Evolutionary conservation across 2,797 vertebrate species (phyloP).

Genomic region (Silurus aristotelis): DNA sequence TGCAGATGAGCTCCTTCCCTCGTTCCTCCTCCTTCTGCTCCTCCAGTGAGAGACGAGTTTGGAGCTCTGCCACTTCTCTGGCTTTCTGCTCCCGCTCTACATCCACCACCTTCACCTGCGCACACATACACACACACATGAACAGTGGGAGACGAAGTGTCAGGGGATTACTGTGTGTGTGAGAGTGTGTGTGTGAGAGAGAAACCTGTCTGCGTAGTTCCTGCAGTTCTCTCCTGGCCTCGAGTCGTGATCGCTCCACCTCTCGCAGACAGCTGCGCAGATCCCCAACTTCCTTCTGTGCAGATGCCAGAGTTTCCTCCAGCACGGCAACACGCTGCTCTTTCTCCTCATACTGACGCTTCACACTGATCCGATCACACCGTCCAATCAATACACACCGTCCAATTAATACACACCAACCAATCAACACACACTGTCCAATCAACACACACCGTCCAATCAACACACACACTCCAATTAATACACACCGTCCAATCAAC

Average conservation of each 20-base stretch:
- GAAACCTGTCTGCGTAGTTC: conserved; percentile 90
- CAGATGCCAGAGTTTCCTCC: conserved; percentile 77
- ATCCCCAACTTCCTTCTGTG: conserved; percentile 82
- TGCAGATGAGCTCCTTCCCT: conserved; percentile 73
- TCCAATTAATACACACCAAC: no score
- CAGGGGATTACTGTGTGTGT: not conserved
- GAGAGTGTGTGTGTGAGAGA: not conserved
- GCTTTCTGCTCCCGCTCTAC: conserved; percentile 81
- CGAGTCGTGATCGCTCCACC: conserved; percentile 85
- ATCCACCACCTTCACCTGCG: conserved; percentile 87
- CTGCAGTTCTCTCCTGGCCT: conserved; percentile 89
- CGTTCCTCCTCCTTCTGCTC: conserved; percentile 87
- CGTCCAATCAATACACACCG: not conserved
- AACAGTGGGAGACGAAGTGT: not conserved
- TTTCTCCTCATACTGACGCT: conserved; percentile 87
- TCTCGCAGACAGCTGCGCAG: conserved; percentile 85
- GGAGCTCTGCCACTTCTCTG: conserved; percentile 82
- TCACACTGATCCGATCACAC: conserved; percentile 66
- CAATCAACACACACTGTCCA: no score
- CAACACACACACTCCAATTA: no score
- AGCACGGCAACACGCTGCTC: conserved; percentile 81
- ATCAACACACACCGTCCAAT: no score
- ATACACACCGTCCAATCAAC: no score
- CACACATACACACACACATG: not conserved
- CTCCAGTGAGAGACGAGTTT: conserved; percentile 79